phyloP scores from a whole-genome alignment of 2,888 invertebrate genomes.

The Athripsodes cinereus region DNA sequence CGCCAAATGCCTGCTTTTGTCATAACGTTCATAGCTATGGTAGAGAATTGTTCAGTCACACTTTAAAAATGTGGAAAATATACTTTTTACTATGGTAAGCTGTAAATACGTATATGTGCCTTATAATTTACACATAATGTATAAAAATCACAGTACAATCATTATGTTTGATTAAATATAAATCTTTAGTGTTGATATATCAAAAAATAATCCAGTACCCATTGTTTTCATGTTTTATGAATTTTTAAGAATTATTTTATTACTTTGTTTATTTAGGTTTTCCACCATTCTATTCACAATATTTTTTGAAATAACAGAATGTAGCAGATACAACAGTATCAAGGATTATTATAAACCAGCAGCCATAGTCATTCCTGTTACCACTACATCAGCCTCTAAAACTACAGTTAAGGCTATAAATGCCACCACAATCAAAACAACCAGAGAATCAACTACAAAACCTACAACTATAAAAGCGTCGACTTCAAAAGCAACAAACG shows the following conservation, averaged over 20 bases:
- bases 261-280: too few relatives aligned
- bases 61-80: not conserved
- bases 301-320: too few relatives aligned
- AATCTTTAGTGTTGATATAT: too few relatives aligned
- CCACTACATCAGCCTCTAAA: conserved; percentile 22
- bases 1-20: not conserved
- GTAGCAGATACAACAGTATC: not conserved
- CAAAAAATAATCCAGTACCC: too few relatives aligned
- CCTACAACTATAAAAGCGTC: not conserved
- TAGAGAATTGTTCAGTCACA: not conserved
- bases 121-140: too few relatives aligned
- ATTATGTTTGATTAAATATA: too few relatives aligned
- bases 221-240: too few relatives aligned
- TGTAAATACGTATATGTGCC: too few relatives aligned
- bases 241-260: too few relatives aligned
- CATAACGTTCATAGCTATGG: not conserved
- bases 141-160: too few relatives aligned
- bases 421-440: not conserved
- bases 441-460: not conserved
- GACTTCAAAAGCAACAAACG: not conserved
- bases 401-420: not conserved
- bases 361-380: not conserved
- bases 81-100: not conserved
- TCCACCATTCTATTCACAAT: too few relatives aligned
- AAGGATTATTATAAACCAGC: not conserved